Conservation (phyloP, 2,888 invertebrate genomes). For the Drosophila diplacantha region DNA sequence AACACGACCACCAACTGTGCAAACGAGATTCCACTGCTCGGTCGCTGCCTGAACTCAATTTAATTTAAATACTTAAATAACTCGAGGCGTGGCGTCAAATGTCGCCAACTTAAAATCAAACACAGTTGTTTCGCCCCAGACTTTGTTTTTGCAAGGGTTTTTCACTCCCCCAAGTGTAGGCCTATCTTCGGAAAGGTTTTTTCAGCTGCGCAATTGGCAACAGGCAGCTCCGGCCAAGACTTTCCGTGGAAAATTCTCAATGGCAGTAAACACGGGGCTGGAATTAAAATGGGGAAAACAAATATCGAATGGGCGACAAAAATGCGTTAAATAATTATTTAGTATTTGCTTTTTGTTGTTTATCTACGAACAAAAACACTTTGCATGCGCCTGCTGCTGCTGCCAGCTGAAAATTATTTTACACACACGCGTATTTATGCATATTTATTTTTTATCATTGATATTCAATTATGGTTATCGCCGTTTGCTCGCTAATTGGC, state of each 20-base stretch:
- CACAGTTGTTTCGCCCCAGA: constrained; percentile 47
- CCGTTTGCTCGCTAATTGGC: constrained; percentile 49
- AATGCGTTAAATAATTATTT: constrained; percentile 52
- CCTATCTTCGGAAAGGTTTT: constrained; percentile 18
- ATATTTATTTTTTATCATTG: constrained; percentile 52
- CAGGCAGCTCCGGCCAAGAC: not conserved
- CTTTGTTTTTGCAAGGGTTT: constrained; percentile 27
- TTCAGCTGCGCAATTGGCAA: constrained; percentile 53
- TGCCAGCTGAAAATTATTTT: constrained; percentile 42
- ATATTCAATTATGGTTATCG: constrained; percentile 65
- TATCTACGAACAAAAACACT: constrained; percentile 42
- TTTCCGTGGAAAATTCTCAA: constrained; percentile 31
- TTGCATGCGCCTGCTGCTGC: constrained; percentile 30
- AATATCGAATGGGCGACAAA: constrained; percentile 42
- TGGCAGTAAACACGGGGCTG: constrained; percentile 36
- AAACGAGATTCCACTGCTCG: constrained; percentile 52
- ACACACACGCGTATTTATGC: constrained; percentile 37
- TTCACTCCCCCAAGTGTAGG: constrained; percentile 3
- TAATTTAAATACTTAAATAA: constrained; percentile 30
- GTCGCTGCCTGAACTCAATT: constrained; percentile 42
- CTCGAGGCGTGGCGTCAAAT: constrained; percentile 22
- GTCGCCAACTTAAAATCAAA: constrained; percentile 48
- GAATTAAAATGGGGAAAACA: constrained; percentile 27
- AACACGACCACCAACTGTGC: constrained; percentile 50
- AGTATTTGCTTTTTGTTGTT: constrained; percentile 41